Conservation (phyloP, 2,888 invertebrate genomes). For the Mamestra brassicae region DNA sequence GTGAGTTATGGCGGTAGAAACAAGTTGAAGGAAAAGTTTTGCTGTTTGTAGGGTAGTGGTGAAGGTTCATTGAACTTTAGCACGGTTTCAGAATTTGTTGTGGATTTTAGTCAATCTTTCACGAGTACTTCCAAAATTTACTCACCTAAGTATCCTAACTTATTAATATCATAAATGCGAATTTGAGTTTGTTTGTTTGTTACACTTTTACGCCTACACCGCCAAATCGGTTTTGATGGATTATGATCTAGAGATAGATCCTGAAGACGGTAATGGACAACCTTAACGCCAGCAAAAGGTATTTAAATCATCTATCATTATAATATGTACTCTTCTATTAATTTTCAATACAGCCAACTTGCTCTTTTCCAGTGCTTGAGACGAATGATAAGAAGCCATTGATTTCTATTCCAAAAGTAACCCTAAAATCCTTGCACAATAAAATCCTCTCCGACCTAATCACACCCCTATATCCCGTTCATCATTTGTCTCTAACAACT, state of each 20-base stretch:
- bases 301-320: no score
- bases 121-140: background rate
- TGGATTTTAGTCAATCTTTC: background rate
- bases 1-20: conserved; percentile 47
- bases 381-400: background rate
- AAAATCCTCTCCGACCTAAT: conserved; percentile 69
- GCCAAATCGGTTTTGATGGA: no score
- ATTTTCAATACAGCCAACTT: background rate
- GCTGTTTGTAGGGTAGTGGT: background rate
- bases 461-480: conserved; percentile 77
- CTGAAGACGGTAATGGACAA: no score
- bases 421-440: background rate
- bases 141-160: background rate
- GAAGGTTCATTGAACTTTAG: conserved; percentile 29
- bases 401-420: background rate
- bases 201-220: no score
- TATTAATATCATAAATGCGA: no score
- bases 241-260: no score
- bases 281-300: no score
- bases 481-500: conserved; percentile 81
- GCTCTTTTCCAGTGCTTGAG: background rate
- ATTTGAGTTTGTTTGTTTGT: no score
- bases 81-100: background rate
- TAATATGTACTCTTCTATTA: no score
- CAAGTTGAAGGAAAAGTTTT: conserved; percentile 15